Percentiles rank a stretch among this genome's conserved stretches.
These are phyloP conservation scores for Tiaroga cobitis DNA, from an alignment of 2,797 vertebrate species.

Conservation along the genomic window DNA sequence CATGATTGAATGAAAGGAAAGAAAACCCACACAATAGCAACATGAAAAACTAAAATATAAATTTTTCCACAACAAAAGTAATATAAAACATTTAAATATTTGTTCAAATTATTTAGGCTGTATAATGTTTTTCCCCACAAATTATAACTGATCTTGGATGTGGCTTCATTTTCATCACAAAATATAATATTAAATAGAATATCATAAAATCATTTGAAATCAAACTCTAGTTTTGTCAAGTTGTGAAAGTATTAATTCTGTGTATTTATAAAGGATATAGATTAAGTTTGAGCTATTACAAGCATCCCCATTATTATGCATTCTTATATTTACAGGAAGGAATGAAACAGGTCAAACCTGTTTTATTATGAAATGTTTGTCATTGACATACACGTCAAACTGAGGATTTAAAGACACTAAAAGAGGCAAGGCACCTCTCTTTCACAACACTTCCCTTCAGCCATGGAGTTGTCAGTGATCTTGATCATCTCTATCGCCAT, in stretches of 20 bases:
- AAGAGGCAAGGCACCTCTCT: neutral
- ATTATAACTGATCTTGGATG: no score
- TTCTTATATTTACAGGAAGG: no score
- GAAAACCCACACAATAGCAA: no score
- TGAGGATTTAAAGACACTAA: neutral
- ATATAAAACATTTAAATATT: no score
- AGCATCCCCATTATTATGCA: neutral
- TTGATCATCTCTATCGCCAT: neutral
- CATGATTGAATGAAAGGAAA: no score
- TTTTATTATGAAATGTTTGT: neutral
- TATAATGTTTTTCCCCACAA: no score
- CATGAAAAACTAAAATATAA: no score
- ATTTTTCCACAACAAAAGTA: no score
- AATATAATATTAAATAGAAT: neutral
- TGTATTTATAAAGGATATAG: neutral
- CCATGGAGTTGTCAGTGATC: slow-evolving; percentile 11
- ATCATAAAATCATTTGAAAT: neutral
- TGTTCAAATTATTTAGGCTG: no score
- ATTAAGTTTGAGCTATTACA: neutral
- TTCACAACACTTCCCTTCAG: neutral
- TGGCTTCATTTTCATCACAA: no score
- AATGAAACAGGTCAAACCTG: neutral
- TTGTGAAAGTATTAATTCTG: neutral
- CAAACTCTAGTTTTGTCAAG: neutral
- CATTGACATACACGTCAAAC: neutral